Base-by-base conservation (phyloP, 2,113 vertebrate genomes). In the Hyperopisus bebe region DNA sequence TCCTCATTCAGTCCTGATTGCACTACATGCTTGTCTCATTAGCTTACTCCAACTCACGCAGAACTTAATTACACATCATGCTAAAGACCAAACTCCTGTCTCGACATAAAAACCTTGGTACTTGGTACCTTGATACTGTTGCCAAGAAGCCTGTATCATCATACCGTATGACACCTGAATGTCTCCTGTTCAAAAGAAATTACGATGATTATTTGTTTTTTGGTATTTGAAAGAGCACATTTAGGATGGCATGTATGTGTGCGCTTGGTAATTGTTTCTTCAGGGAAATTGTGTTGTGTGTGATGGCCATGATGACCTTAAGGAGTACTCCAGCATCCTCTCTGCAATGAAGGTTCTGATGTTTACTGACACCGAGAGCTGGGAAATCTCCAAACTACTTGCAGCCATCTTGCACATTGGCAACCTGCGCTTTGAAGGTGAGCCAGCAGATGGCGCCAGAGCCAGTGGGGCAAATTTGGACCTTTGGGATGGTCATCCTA, bases 261-360 rank as follows among this genome's bases (percentile, higher is more conserved):
- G 74, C 42, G 62, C 5, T 39, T 83, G 89, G 44, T 35, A 4
- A 13, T 88, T 46, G 7, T 21, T 62, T 44, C 24, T 85, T 47
- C 93, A 99, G 98, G 98, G 98, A 1, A 97, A 97, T 53, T 99
- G 98, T 86, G 98, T 96, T 0, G 95, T 97, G 90, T 99, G 98
- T 0, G 98, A 99, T 1, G 98, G 98, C 35, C 96, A 98, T 44
- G 97, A 99, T 74, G 98, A 99, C 74, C 94, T 96, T 94, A 98
- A 99, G 90, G 98, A 99, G 47, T 99, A 99, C 0, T 97, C 98
- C 93, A 99, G 98, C 91, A 99, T 99, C 94, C 96, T 97, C 89
- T 98, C 98, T 0, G 98, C 98, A 0, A 99, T 99, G 98, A 99
- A 98, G 95, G 98, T 99, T 17, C 95, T 99, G 3, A 98, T 99